Percentiles rank a stretch among this genome's conserved stretches.
Conservation (phyloP, 2,888 invertebrate species). For the Agrochola lychnidis region DNA sequence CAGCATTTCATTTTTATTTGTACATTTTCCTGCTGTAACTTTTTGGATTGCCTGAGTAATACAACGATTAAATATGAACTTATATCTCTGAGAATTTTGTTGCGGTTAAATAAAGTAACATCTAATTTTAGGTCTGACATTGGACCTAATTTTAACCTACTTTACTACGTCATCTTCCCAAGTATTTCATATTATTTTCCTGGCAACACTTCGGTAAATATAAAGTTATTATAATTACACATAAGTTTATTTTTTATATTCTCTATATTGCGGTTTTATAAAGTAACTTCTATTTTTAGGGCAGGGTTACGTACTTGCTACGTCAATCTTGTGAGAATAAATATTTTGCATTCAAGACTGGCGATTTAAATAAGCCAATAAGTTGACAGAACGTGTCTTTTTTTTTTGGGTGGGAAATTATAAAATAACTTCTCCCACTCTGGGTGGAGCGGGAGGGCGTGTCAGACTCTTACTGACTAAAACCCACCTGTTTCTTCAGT, state of each 20-base stretch:
- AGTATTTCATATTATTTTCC: not conserved
- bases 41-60: not conserved
- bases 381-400: too few relatives aligned
- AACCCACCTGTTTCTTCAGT: too few relatives aligned
- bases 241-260: not conserved
- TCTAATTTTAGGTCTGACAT: constrained; percentile 37
- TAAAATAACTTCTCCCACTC: too few relatives aligned
- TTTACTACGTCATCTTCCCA: not conserved
- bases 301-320: not conserved
- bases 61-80: not conserved
- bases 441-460: too few relatives aligned
- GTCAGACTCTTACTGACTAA: too few relatives aligned
- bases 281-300: constrained; percentile 18
- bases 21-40: not conserved
- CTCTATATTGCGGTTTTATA: constrained; percentile 6
- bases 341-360: not conserved
- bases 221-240: constrained; percentile 18
- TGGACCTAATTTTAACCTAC: not conserved
- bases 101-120: not conserved
- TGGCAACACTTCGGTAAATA: not conserved
- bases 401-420: too few relatives aligned
- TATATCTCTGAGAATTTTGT: constrained; percentile 10
- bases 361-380: not conserved
- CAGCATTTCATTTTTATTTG: too few relatives aligned
- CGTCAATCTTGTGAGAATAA: not conserved